Conservation (phyloP, 2,888 invertebrate genomes). For the Polyommatus icarus region DNA sequence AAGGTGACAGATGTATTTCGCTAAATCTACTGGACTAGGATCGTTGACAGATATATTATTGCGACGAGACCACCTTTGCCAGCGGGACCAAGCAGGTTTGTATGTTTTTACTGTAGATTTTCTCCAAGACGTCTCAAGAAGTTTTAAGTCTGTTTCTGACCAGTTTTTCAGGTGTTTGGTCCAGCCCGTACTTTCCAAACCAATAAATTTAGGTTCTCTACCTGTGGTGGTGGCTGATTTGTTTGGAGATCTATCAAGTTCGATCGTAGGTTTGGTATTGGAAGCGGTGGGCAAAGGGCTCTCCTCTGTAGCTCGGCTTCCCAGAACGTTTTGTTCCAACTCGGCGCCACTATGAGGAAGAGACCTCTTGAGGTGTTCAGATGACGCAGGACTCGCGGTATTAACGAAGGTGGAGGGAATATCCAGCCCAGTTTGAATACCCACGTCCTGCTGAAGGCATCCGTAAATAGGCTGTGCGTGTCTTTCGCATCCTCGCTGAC, state of each 20-base stretch:
- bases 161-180: slow-evolving; percentile 33
- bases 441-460: slow-evolving; percentile 37
- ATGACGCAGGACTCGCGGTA: slow-evolving; percentile 37
- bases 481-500: slow-evolving; percentile 28
- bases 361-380: slow-evolving; percentile 38
- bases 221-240: slow-evolving; percentile 38
- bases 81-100: slow-evolving; percentile 41
- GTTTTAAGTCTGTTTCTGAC: slow-evolving; percentile 32
- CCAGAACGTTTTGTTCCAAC: slow-evolving; percentile 48
- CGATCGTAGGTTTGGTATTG: slow-evolving; percentile 36
- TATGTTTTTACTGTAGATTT: slow-evolving; percentile 39
- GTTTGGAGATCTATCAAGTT: slow-evolving; percentile 41
- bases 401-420: slow-evolving; percentile 38
- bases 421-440: slow-evolving; percentile 39
- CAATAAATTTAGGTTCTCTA: too few species aligned
- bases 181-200: slow-evolving; percentile 37
- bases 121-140: slow-evolving; percentile 38
- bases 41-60: slow-evolving; percentile 33
- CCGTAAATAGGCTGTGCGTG: slow-evolving; percentile 33
- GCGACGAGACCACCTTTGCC: slow-evolving; percentile 39
- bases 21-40: slow-evolving; percentile 35
- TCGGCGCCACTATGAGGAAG: slow-evolving; percentile 42
- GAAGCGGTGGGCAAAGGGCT: slow-evolving; percentile 41
- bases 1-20: slow-evolving; percentile 37
- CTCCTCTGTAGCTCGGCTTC: slow-evolving; percentile 45